A percentile compares a stretch with the other conserved stretches of the same genome.
Conservation (phyloP, 2,888 invertebrate species). For the Dione juno region DNA sequence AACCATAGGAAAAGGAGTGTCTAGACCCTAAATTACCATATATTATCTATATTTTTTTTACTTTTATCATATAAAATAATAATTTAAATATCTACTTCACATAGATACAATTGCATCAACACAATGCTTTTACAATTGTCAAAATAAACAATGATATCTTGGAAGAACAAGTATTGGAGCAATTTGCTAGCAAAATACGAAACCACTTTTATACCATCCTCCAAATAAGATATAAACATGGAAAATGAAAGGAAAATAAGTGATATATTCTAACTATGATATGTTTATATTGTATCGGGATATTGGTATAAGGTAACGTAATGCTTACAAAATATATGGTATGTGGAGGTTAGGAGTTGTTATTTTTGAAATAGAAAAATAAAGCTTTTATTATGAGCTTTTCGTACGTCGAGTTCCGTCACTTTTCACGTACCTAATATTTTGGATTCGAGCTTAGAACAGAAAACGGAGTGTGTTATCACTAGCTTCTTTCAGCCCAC, state of each 20-base stretch:
- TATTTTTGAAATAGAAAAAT: not conserved
- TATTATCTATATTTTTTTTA: too few species aligned
- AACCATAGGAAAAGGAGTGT: too few species aligned
- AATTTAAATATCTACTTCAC: too few species aligned
- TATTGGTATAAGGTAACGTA: constrained; percentile 32
- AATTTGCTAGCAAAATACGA: constrained; percentile 69
- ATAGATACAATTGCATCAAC: constrained; percentile 18
- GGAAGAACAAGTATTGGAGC: constrained; percentile 45
- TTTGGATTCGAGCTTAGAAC: too few species aligned
- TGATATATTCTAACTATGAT: constrained; percentile 30
- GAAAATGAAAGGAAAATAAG: constrained; percentile 73
- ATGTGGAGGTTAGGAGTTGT: not conserved
- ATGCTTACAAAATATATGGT: constrained; percentile 11
- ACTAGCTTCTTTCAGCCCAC: too few species aligned
- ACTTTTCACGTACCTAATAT: too few species aligned
- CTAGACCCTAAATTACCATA: too few species aligned
- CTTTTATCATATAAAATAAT: too few species aligned
- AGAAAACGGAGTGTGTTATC: too few species aligned
- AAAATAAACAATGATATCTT: constrained; percentile 32
- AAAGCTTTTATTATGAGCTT: not conserved
- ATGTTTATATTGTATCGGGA: constrained; percentile 33
- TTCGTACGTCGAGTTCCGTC: too few species aligned
- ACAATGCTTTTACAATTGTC: constrained; percentile 27
- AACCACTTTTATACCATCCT: constrained; percentile 51
- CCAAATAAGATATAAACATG: constrained; percentile 63